phyloP scores from a whole-genome alignment of 2,888 invertebrate genomes.

The Limenitis camilla region DNA sequence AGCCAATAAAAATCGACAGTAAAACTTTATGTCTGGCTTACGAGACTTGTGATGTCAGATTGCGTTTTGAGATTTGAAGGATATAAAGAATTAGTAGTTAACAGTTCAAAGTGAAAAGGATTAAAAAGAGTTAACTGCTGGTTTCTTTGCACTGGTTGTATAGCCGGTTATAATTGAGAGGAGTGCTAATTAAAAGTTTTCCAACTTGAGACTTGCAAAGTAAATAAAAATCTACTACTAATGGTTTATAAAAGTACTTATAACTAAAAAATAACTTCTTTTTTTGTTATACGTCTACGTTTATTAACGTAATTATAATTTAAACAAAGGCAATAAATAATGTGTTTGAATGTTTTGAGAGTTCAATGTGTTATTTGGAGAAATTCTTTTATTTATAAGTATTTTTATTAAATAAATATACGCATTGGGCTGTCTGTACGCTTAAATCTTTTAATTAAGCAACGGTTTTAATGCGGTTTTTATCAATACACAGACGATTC shows the following conservation, averaged over 20 bases:
- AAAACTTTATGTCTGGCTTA: conserved; percentile 18
- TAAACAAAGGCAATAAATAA: too few relatives aligned
- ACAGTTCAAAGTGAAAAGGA: not conserved
- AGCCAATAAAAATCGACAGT: conserved; percentile 34
- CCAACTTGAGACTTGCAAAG: not conserved
- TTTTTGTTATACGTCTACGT: too few relatives aligned
- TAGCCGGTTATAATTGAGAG: not conserved
- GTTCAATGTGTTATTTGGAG: too few relatives aligned
- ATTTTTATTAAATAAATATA: too few relatives aligned
- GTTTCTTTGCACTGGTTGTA: not conserved
- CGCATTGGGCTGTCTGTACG: too few relatives aligned
- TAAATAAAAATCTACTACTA: not conserved
- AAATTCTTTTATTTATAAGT: too few relatives aligned
- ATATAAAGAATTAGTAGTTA: not conserved
- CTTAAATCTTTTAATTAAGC: too few relatives aligned
- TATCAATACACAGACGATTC: too few relatives aligned
- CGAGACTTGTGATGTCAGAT: conserved; percentile 23
- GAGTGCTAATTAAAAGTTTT: not conserved
- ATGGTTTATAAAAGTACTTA: not conserved
- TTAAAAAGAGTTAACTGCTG: not conserved
- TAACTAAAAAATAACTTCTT: too few relatives aligned
- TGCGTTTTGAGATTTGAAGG: not conserved
- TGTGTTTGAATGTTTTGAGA: too few relatives aligned
- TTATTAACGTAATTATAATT: too few relatives aligned
- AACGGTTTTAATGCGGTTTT: too few relatives aligned